Evolutionary conservation across 1,140 invertebrate genomes (phyloP).

Genomic region (Melitaea cinxia): DNA sequence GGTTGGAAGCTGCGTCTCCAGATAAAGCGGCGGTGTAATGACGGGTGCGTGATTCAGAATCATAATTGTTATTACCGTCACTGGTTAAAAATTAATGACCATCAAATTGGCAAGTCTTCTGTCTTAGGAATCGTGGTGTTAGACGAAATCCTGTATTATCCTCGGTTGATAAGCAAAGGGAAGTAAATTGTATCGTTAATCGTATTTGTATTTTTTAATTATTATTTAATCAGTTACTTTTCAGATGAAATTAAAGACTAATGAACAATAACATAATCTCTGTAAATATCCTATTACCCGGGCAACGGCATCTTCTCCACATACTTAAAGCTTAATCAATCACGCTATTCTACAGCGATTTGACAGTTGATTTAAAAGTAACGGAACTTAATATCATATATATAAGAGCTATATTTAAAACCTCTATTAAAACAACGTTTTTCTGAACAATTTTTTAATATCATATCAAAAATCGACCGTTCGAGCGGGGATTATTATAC

Average conservation of each 20-base stretch:
- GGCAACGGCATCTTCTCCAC: no score
- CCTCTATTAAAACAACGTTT: no score
- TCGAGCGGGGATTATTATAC: no score
- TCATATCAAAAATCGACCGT: no score
- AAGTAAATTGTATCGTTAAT: not conserved
- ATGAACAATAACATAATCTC: no score
- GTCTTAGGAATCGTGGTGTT: conserved; percentile 4
- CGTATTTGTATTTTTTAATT: not conserved
- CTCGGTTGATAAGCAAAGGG: conserved; percentile 20
- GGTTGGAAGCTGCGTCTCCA: conserved; percentile 65
- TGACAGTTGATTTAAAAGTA: no score
- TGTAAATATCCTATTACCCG: no score
- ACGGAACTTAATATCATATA: no score
- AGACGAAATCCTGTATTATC: conserved; percentile 11
- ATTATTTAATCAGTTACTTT: not conserved
- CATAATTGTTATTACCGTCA: conserved; percentile 70
- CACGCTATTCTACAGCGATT: no score
- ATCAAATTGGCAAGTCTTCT: conserved; percentile 31
- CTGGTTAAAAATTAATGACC: conserved; percentile 53
- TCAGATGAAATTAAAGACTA: not conserved
- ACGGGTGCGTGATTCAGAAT: conserved; percentile 76
- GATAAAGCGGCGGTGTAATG: conserved; percentile 75
- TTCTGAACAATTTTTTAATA: no score
- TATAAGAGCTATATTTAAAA: no score
- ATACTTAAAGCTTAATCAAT: no score